Evolutionary conservation across 2,113 vertebrate genomes (phyloP).

Genomic region (Paradoxurus hermaphroditus): DNA sequence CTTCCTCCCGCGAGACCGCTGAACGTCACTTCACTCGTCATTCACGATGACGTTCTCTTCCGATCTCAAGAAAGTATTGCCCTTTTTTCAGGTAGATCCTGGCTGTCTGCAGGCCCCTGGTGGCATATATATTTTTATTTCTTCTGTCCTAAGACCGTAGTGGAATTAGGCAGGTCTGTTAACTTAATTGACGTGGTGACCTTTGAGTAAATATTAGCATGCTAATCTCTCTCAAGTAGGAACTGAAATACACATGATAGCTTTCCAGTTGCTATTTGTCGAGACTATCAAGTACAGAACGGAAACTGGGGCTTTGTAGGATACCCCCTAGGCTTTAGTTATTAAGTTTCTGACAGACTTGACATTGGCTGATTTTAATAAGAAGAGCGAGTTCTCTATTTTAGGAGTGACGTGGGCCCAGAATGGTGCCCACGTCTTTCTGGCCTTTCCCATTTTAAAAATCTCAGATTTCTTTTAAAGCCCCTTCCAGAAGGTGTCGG

Average conservation of each 20-base stretch:
- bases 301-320: background rate
- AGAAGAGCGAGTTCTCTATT: conserved; percentile 20
- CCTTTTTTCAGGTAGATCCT: background rate
- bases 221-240: conserved; percentile 33
- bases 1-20: background rate
- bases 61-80: background rate
- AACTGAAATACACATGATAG: background rate
- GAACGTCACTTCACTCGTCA: background rate
- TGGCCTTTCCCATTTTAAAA: conserved; percentile 39
- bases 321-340: conserved; percentile 5
- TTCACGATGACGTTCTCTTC: background rate
- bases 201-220: conserved; percentile 40
- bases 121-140: background rate
- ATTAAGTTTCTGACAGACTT: conserved; percentile 29
- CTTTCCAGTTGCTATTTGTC: conserved; percentile 38
- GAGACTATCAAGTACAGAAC: conserved; percentile 34
- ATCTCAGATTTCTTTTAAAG: background rate
- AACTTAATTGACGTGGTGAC: background rate
- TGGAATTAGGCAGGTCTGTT: background rate
- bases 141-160: background rate
- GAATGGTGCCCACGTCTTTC: background rate
- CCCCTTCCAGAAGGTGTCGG: background rate
- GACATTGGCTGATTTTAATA: conserved; percentile 34
- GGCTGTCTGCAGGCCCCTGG: background rate
- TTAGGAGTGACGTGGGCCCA: conserved; percentile 6